These are phyloP conservation scores for Nixonia krombeini DNA, from an alignment of 1,140 invertebrate species.

Conservation along the genomic window DNA sequence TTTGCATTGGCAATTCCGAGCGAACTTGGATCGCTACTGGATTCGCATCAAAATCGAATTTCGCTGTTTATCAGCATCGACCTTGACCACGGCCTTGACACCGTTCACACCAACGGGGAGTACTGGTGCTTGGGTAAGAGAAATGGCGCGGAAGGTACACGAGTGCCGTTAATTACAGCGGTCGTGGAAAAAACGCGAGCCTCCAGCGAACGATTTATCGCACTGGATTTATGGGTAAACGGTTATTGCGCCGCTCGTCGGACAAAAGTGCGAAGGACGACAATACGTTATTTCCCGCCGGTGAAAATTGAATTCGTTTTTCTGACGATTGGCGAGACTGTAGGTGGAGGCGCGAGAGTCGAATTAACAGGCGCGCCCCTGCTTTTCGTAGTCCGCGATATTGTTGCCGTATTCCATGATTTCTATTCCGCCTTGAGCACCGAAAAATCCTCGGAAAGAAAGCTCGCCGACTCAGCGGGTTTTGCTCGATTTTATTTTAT, in stretches of 20 bases:
- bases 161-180: constrained; percentile 57
- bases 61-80: too few species aligned
- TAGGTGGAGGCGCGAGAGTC: too few species aligned
- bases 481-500: constrained; percentile 27
- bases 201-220: constrained; percentile 47
- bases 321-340: too few species aligned
- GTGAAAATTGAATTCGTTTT: background rate
- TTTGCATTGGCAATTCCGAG: too few species aligned
- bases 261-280: background rate
- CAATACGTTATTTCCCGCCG: background rate
- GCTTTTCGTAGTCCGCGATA: background rate
- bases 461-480: constrained; percentile 18
- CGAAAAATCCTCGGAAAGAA: constrained; percentile 7
- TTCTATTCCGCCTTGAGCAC: constrained; percentile 3
- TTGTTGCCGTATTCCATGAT: background rate
- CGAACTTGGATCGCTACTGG: too few species aligned
- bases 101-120: too few species aligned
- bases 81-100: too few species aligned
- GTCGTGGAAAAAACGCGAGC: constrained; percentile 38
- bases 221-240: constrained; percentile 53
- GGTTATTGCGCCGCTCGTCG: constrained; percentile 54
- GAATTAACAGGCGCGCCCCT: too few species aligned
- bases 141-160: too few species aligned
- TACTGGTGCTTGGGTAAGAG: too few species aligned
- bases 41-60: too few species aligned